Evolutionary conservation across 2,113 vertebrate species (phyloP).

Genomic region (Myanophis thanlyinensis): DNA sequence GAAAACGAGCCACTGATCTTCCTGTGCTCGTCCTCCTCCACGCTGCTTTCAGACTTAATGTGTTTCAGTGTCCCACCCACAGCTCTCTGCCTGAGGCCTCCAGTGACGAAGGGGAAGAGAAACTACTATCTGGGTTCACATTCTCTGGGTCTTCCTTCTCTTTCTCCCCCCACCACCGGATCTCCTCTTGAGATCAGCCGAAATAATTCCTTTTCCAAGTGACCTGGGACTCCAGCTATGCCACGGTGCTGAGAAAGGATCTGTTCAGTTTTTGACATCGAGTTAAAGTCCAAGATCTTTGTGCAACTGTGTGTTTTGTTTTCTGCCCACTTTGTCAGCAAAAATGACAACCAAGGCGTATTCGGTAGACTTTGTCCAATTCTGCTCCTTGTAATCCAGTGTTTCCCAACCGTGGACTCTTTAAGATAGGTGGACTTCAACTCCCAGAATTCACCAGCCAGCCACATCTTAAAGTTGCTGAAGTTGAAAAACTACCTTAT

Average conservation of each 20-base stretch:
- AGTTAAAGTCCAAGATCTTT: background rate
- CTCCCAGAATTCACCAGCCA: background rate
- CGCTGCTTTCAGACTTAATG: background rate
- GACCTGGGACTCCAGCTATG: background rate
- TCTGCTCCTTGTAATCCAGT: background rate
- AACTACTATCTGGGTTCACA: background rate
- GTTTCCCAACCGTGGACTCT: background rate
- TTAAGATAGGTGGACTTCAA: background rate
- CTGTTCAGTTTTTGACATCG: background rate
- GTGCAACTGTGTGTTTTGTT: no score
- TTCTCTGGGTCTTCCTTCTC: background rate
- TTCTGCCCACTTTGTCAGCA: background rate
- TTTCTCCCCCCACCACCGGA: background rate
- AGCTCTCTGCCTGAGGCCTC: background rate
- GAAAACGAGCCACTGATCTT: background rate
- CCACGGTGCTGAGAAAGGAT: background rate
- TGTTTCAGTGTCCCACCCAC: background rate
- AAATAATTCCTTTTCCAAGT: background rate
- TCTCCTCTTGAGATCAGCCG: background rate
- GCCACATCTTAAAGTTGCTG: background rate
- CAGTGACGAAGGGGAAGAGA: background rate
- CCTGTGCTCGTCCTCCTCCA: no score
- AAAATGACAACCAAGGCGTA: background rate
- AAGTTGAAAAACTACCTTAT: background rate
- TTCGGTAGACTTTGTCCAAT: background rate